Evolutionary conservation across 2,797 vertebrate genomes (phyloP).

Genomic region (Chelmon rostratus): DNA sequence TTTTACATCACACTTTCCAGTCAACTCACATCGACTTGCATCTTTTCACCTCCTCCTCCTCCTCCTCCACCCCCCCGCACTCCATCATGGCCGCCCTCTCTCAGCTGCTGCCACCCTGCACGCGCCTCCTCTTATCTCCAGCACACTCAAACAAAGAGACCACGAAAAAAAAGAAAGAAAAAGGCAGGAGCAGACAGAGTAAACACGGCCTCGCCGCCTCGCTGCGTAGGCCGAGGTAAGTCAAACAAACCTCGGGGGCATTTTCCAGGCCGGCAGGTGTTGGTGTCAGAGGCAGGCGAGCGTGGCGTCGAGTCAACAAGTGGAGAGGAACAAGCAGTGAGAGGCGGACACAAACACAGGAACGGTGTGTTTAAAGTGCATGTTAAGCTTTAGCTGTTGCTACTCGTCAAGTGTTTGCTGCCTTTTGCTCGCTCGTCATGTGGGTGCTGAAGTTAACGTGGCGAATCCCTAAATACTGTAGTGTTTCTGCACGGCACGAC

Average conservation of each 20-base stretch:
- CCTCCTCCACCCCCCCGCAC: slow-evolving; percentile 42
- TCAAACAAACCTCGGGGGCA: slow-evolving; percentile 87
- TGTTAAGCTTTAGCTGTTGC: neutral
- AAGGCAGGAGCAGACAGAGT: slow-evolving; percentile 71
- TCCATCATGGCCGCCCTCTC: slow-evolving; percentile 64
- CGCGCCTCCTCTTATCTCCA: slow-evolving; percentile 84
- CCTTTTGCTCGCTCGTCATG: neutral
- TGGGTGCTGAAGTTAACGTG: neutral
- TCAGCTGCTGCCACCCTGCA: slow-evolving; percentile 75
- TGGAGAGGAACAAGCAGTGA: slow-evolving; percentile 18
- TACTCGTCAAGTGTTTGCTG: slow-evolving; percentile 2
- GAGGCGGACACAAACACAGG: slow-evolving; percentile 27
- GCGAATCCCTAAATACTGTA: neutral
- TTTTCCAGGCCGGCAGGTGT: slow-evolving; percentile 88
- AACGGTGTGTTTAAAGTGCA: slow-evolving; percentile 22
- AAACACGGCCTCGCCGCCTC: slow-evolving; percentile 74
- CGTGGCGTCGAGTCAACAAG: slow-evolving; percentile 78
- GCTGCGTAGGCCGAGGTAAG: slow-evolving; percentile 74
- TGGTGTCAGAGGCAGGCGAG: slow-evolving; percentile 81
- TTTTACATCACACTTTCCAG: slow-evolving; percentile 17
- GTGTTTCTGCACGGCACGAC: neutral
- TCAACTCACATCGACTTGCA: neutral
- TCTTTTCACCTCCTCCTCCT: slow-evolving; percentile 60
- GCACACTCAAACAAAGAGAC: slow-evolving; percentile 74
- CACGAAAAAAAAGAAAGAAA: slow-evolving; percentile 26